Evolutionary conservation across 2,797 vertebrate species (phyloP).

Genomic region (Melopsittacus undulatus): DNA sequence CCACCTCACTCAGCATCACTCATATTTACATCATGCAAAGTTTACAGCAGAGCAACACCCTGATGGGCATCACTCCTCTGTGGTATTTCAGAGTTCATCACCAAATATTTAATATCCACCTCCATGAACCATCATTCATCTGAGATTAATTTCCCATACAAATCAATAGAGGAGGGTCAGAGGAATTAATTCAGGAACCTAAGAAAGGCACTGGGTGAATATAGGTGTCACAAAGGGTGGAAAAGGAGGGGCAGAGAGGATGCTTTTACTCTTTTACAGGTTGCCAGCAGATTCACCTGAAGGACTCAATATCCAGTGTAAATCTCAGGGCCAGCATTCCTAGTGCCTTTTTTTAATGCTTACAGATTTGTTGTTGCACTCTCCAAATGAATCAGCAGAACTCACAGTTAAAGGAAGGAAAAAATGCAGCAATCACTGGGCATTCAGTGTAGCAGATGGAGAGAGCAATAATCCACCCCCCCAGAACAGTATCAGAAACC

Average conservation of each 20-base stretch:
- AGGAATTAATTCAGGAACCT: neutral
- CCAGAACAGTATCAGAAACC: neutral
- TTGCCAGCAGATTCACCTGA: neutral
- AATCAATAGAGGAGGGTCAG: neutral
- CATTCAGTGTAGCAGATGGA: neutral
- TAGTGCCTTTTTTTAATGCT: neutral
- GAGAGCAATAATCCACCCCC: neutral
- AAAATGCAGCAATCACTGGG: neutral
- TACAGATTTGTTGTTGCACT: neutral
- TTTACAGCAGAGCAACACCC: neutral
- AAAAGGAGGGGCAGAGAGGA: neutral
- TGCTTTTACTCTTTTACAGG: neutral
- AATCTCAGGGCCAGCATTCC: neutral
- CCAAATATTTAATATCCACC: neutral
- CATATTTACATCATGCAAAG: neutral
- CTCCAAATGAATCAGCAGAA: neutral
- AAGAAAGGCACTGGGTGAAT: neutral
- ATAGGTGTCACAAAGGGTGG: rapidly evolving
- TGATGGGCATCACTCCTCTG: neutral
- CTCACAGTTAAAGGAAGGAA: neutral
- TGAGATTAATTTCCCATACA: neutral
- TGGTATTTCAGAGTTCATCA: neutral
- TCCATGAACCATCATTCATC: neutral
- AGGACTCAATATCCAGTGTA: rapidly evolving
- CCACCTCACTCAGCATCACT: neutral